Percentiles rank a stretch among this genome's conserved stretches.
Evolutionary conservation across 2,797 vertebrate genomes (phyloP).

Genomic region (Cyclopterus lumpus): DNA sequence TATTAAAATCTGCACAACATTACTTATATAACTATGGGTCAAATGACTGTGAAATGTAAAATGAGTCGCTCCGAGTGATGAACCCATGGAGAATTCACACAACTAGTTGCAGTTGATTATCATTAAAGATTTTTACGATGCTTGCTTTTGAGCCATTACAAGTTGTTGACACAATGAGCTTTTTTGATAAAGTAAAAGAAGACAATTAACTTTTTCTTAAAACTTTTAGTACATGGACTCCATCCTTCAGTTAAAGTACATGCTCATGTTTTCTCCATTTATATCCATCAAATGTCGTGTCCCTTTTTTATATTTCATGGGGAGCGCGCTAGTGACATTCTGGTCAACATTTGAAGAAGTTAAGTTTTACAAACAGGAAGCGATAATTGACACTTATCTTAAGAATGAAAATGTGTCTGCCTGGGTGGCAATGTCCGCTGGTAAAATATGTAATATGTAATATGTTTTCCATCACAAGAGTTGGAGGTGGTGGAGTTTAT

Average conservation of each 20-base stretch:
- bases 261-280: not conserved
- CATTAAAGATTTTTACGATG: not conserved
- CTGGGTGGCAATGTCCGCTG: not conserved
- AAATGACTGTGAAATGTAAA: not conserved
- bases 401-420: not conserved
- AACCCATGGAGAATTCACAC: not conserved
- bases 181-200: not conserved
- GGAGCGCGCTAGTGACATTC: not conserved
- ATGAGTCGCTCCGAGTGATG: not conserved
- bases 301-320: not conserved
- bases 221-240: not conserved
- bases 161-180: not conserved
- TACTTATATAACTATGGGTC: not conserved
- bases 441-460: not conserved
- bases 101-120: not conserved
- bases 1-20: not conserved
- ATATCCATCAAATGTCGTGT: not conserved
- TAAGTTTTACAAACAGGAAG: not conserved
- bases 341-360: no score
- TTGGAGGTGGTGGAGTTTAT: not conserved
- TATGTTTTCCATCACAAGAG: not conserved
- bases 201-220: not conserved
- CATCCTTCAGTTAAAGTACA: not conserved
- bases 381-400: not conserved
- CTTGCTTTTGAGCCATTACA: not conserved